Evolutionary conservation across 1,140 invertebrate species (phyloP), one percentile per base, ranked within the genome.

Genomic region (Lutraria rhynchaena): DNA sequence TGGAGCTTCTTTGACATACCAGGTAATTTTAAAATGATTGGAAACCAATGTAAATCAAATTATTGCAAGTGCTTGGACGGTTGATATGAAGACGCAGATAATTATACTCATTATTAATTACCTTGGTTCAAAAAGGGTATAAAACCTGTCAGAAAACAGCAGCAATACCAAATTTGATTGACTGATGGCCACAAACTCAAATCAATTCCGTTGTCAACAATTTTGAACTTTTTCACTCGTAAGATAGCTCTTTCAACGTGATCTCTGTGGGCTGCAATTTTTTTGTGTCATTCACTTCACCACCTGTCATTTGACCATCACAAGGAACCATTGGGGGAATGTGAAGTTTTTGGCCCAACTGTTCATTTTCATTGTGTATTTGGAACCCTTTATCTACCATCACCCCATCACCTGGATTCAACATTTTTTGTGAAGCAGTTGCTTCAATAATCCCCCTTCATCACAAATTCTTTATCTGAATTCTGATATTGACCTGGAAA

Each of bases 401-500:
- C 5, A 78, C 55, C 22, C 61, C 67, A 83, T 83, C 82, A 27
- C 63, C 82, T 31, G 31, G n/a, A 46, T 67, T 31, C 17, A 80
- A 9, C 33, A 33, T 67, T 13, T 27, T 27, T 49, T 37, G 19
- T 80, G 35, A 15, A 69, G 35, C 27, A 71, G 35, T 19, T 67
- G 9, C 55, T 61, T 22, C 37, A 78, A 55, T 15, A 83, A 76
- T 2, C 77, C 82, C 81, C 60, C 58, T 71, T 82, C 13, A 19
- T 44, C 46, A 58, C 65, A 44, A 84, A 82, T 31, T 83, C 81
- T 33, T 83, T 85, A 61, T 85, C 77, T 27, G n/a, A n/a, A n/a
- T n/a, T n/a, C n/a, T n/a, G 85, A 85, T 35, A 83, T 83, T 13
- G 71, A 81, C 0, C 83, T 81, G 41, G 85, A 71, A 71, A 84